phyloP scores from a whole-genome alignment of 2,797 vertebrate species.

The Megalops cyprinoides region DNA sequence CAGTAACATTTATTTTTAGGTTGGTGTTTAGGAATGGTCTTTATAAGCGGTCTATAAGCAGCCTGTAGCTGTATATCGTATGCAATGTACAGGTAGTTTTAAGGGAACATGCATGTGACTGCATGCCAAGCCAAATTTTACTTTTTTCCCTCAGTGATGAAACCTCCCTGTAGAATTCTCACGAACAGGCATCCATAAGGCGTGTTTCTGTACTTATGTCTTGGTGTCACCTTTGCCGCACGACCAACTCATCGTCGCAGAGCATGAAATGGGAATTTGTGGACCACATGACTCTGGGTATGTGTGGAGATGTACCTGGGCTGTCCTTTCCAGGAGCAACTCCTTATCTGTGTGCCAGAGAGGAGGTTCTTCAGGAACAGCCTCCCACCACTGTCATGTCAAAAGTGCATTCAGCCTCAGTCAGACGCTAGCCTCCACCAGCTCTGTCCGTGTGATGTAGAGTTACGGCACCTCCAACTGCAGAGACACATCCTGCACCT shows the following conservation, averaged over 20 bases:
- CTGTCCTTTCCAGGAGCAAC: background rate
- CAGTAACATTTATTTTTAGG: background rate
- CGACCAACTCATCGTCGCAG: background rate
- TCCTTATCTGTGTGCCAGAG: background rate
- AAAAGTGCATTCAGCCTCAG: background rate
- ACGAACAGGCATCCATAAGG: background rate
- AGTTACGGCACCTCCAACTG: background rate
- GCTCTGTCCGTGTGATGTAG: background rate
- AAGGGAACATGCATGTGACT: background rate
- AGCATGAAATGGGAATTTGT: background rate
- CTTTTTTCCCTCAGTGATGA: background rate
- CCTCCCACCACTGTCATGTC: background rate
- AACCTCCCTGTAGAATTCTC: background rate
- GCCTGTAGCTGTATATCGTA: background rate
- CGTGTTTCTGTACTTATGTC: background rate
- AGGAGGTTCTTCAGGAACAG: background rate
- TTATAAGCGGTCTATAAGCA: no score
- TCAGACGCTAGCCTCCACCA: background rate
- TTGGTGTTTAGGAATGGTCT: no score
- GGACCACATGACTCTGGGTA: background rate
- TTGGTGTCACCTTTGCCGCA: background rate
- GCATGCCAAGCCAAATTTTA: background rate
- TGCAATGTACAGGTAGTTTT: background rate
- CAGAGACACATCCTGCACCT: slow-evolving; percentile 21
- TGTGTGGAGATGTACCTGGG: background rate